Conservation (phyloP, 2,113 vertebrate genomes). For the Labeo rohita region DNA sequence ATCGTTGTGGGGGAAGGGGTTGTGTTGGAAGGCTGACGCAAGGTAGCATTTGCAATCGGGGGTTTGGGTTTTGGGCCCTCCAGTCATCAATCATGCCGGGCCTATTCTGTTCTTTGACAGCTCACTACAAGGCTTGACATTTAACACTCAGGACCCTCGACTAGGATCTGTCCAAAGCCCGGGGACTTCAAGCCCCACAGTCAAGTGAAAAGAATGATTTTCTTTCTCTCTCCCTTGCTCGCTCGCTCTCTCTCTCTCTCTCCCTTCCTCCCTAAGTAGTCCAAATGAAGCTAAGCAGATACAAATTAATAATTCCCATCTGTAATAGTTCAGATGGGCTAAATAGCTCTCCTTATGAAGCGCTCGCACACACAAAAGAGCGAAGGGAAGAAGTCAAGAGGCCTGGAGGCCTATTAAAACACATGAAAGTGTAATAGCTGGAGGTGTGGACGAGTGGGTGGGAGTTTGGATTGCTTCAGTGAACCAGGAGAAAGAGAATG, state of each 20-base stretch:
- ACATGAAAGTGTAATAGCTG: conserved; percentile 64
- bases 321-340: conserved; percentile 77
- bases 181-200: conserved; percentile 75
- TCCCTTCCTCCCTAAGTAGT: conserved; percentile 66
- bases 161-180: conserved; percentile 86
- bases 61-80: conserved; percentile 98
- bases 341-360: conserved; percentile 63
- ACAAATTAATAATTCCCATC: conserved; percentile 85
- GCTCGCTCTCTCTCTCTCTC: conserved; percentile 59
- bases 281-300: conserved; percentile 79
- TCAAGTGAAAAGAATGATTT: conserved; percentile 79
- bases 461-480: conserved; percentile 65
- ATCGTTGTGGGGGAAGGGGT: conserved; percentile 67
- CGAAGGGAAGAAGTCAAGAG: conserved; percentile 78
- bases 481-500: conserved; percentile 64
- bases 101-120: conserved; percentile 99
- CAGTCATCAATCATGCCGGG: conserved; percentile 98
- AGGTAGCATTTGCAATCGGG: conserved; percentile 96
- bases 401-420: conserved; percentile 76
- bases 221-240: conserved; percentile 56
- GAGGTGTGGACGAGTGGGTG: conserved; percentile 61
- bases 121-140: conserved; percentile 99
- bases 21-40: conserved; percentile 88
- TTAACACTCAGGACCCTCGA: conserved; percentile 96
- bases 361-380: conserved; percentile 70